These are phyloP conservation scores for Todus mexicanus DNA, from an alignment of 2,797 vertebrate species.

Conservation along the genomic window DNA sequence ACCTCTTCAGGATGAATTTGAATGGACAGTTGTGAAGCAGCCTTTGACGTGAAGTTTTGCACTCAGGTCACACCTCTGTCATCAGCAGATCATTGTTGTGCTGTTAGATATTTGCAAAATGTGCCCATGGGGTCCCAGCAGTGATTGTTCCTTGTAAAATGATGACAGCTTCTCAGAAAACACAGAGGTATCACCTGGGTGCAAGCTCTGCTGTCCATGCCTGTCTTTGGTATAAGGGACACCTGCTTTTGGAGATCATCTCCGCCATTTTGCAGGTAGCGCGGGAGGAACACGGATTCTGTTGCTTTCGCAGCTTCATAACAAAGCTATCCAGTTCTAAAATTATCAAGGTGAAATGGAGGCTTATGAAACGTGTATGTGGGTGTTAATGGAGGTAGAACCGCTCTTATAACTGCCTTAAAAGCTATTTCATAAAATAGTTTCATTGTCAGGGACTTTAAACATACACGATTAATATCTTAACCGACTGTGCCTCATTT, in stretches of 20 bases:
- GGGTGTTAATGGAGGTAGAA: slow-evolving; percentile 44
- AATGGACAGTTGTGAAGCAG: background rate
- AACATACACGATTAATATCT: slow-evolving; percentile 28
- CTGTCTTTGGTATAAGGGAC: background rate
- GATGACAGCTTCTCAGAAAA: background rate
- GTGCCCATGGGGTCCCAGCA: background rate
- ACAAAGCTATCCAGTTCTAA: slow-evolving; percentile 41
- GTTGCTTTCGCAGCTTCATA: slow-evolving; percentile 6
- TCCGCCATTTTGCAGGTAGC: background rate
- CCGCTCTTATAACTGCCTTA: slow-evolving; percentile 31
- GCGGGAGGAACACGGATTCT: background rate
- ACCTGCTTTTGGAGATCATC: background rate
- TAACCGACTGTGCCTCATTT: slow-evolving; percentile 21
- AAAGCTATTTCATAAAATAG: slow-evolving; percentile 43
- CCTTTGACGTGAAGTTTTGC: background rate
- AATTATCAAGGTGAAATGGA: slow-evolving; percentile 37
- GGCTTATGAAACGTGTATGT: slow-evolving; percentile 5
- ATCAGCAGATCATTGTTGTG: background rate
- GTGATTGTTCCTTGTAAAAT: rapidly evolving
- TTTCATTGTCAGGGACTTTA: slow-evolving; percentile 51
- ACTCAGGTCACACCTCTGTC: background rate
- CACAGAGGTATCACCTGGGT: background rate
- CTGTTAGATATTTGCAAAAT: background rate
- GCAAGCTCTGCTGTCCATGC: background rate
- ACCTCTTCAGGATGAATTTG: background rate